Conservation (phyloP, 1,140 invertebrate genomes). For the Trinorchestia longiramus region DNA sequence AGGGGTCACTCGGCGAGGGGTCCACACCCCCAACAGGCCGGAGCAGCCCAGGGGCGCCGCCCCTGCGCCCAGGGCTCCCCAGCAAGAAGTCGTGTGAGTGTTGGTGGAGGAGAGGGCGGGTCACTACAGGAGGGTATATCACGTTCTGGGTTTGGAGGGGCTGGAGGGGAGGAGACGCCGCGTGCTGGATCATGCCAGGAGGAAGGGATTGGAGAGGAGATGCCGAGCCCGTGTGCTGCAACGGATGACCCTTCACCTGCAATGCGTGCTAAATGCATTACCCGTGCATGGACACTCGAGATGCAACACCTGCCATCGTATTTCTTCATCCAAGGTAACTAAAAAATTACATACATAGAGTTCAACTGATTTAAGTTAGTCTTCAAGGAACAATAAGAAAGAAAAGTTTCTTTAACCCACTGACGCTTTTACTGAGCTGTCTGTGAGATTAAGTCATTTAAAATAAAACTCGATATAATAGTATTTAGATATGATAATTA, state of each 20-base stretch:
- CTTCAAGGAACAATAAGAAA: too few species aligned
- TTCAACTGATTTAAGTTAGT: too few species aligned
- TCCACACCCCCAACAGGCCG: conserved; percentile 56
- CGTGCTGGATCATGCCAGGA: background rate
- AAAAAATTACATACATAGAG: too few species aligned
- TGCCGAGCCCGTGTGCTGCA: conserved; percentile 2
- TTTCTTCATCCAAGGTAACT: too few species aligned
- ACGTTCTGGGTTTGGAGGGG: conserved; percentile 40
- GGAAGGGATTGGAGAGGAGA: conserved; percentile 19
- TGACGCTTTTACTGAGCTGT: too few species aligned
- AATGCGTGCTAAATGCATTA: background rate
- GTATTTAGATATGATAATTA: too few species aligned
- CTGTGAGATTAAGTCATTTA: too few species aligned
- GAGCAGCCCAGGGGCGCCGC: conserved; percentile 19
- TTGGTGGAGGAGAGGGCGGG: conserved; percentile 23
- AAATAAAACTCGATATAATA: too few species aligned
- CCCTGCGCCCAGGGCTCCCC: conserved; percentile 12
- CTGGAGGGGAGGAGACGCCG: background rate
- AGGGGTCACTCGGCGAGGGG: background rate
- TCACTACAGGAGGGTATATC: conserved; percentile 48
- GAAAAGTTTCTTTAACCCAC: too few species aligned
- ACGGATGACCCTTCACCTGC: conserved; percentile 29
- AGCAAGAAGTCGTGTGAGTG: conserved; percentile 41
- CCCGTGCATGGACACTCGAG: too few species aligned
- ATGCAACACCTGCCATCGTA: too few species aligned